A percentile compares a stretch with the other conserved stretches of the same genome.
Conservation (phyloP, 2,797 vertebrate genomes). For the Harpagifer antarcticus region DNA sequence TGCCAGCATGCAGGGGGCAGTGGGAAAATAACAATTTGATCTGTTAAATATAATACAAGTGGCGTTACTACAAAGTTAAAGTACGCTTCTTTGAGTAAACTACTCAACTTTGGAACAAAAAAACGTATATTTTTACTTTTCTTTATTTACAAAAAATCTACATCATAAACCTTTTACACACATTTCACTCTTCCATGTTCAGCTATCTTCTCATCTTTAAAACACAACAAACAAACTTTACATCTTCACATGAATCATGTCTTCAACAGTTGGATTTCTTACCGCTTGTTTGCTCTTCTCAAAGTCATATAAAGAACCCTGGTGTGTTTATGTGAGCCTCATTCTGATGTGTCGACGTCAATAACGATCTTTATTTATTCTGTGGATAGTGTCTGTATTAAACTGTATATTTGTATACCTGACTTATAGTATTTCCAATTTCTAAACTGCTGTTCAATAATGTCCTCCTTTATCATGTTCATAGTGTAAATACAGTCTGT, state of each 20-base stretch:
- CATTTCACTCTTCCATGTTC: not conserved
- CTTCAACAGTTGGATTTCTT: not conserved
- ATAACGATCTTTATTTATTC: too few species aligned
- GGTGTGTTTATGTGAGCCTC: not conserved
- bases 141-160: slow-evolving; percentile 28
- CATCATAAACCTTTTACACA: fast-evolving
- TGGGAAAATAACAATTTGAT: not conserved
- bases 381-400: too few species aligned
- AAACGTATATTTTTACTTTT: not conserved
- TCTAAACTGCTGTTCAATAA: too few species aligned
- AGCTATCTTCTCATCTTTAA: not conserved
- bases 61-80: not conserved
- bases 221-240: not conserved
- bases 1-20: not conserved
- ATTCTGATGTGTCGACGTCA: too few species aligned
- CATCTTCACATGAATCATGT: not conserved
- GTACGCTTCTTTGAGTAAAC: not conserved
- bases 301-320: not conserved
- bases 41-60: not conserved
- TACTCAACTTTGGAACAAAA: not conserved
- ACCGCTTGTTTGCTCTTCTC: not conserved
- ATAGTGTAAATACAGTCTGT: too few species aligned
- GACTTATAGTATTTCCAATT: too few species aligned
- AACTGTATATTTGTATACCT: too few species aligned
- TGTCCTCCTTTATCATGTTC: too few species aligned